These are phyloP conservation scores for Notarius quadriscutis DNA, from an alignment of 2,113 vertebrate genomes.

Conservation along the genomic window DNA sequence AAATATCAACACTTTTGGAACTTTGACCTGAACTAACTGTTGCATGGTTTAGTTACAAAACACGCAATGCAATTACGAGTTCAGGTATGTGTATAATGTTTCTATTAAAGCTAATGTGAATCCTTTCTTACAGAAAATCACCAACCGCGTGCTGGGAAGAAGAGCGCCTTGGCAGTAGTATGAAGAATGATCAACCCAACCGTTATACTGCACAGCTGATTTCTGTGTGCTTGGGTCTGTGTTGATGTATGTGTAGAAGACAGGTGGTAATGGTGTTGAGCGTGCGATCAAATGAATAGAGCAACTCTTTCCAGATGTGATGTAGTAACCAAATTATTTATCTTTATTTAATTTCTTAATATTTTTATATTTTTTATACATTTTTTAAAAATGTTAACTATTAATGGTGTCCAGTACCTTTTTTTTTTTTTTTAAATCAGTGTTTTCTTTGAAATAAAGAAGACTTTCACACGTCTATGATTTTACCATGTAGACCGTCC, in stretches of 20 bases:
- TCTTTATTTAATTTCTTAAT: background rate
- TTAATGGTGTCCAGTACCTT: background rate
- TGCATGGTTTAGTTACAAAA: no score
- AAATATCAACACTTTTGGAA: no score
- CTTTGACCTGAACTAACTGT: no score
- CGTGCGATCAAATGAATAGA: background rate
- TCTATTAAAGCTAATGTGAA: background rate
- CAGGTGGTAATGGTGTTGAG: background rate
- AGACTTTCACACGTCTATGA: background rate
- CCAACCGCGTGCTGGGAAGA: constrained; percentile 62
- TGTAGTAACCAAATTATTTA: background rate
- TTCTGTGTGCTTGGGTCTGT: background rate
- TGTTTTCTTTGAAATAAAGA: constrained; percentile 16
- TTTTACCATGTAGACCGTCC: background rate
- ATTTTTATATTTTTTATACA: constrained; percentile 9
- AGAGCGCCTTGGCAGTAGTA: constrained; percentile 61
- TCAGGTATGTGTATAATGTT: background rate
- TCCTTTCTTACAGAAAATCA: constrained; percentile 68
- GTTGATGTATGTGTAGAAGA: background rate
- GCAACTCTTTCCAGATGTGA: background rate
- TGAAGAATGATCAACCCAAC: background rate
- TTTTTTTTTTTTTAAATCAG: background rate
- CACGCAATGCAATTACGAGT: background rate
- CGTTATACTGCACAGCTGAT: background rate
- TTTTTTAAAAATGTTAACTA: background rate